These are phyloP conservation scores for Pungitius pungitius DNA, from an alignment of 2,113 vertebrate genomes.

Conservation along the genomic window DNA sequence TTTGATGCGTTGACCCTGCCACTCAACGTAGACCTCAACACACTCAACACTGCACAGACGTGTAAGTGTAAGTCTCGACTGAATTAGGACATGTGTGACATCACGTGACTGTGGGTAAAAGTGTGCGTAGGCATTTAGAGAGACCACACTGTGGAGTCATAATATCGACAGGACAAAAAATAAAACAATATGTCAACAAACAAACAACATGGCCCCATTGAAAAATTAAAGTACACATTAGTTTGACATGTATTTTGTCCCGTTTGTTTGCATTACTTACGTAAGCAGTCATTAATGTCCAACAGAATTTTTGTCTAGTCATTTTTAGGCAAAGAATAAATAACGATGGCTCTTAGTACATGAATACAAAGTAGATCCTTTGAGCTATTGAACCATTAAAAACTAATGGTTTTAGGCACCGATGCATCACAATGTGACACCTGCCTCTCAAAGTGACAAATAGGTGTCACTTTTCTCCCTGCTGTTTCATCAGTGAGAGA, in stretches of 20 bases:
- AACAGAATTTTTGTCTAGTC: background rate
- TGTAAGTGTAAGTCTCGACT: background rate
- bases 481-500: slow-evolving; percentile 26
- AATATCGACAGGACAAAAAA: too few relatives aligned
- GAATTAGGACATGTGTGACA: too few relatives aligned
- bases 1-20: background rate
- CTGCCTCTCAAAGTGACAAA: slow-evolving; percentile 28
- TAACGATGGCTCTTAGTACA: background rate
- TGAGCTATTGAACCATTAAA: slow-evolving; percentile 33
- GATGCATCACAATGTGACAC: background rate
- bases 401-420: slow-evolving; percentile 41
- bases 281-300: background rate
- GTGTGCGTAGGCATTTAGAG: too few relatives aligned
- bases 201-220: background rate
- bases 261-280: background rate
- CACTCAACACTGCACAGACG: background rate
- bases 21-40: background rate
- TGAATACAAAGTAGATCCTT: too few relatives aligned
- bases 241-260: background rate
- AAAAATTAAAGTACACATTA: too few relatives aligned
- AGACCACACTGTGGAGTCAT: too few relatives aligned
- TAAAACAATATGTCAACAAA: background rate
- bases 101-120: too few relatives aligned
- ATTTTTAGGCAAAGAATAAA: background rate
- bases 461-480: slow-evolving; percentile 7